Percentiles rank a stretch among this genome's conserved stretches.
Evolutionary conservation across 2,888 invertebrate genomes (phyloP).

Genomic region (Tipula helvola): DNA sequence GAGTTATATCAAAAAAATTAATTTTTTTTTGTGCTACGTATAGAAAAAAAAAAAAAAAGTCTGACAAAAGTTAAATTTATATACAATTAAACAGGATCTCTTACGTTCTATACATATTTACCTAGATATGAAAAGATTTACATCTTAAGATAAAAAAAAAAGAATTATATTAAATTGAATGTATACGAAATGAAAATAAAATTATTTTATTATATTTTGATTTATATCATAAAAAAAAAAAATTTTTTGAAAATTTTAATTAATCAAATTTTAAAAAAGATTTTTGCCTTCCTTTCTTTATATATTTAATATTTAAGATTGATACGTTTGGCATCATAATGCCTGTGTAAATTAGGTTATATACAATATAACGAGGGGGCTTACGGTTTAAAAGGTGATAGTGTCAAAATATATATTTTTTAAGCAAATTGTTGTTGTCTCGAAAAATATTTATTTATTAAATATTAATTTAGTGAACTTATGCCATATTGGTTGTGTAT

Average conservation of each 20-base stretch:
- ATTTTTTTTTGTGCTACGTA: neutral
- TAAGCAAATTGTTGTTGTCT: neutral
- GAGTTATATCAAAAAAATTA: neutral
- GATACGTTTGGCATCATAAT: neutral
- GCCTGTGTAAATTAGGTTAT: neutral
- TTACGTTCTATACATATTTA: neutral
- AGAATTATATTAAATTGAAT: neutral
- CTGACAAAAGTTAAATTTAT: neutral
- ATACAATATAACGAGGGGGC: neutral
- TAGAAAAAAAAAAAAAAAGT: neutral
- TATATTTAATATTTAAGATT: neutral
- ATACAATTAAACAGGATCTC: neutral
- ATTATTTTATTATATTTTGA: neutral
- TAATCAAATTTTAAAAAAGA: neutral
- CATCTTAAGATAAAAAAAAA: neutral
- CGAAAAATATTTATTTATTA: neutral
- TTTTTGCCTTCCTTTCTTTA: neutral
- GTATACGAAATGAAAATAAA: neutral
- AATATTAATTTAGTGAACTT: neutral
- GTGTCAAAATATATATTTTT: neutral
- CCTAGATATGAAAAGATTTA: neutral
- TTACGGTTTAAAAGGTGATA: neutral
- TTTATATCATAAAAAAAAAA: neutral
- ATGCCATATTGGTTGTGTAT: neutral
- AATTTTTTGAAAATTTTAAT: neutral